Base-by-base conservation (phyloP, 1,140 invertebrate genomes). In the Microplitis mediator region DNA sequence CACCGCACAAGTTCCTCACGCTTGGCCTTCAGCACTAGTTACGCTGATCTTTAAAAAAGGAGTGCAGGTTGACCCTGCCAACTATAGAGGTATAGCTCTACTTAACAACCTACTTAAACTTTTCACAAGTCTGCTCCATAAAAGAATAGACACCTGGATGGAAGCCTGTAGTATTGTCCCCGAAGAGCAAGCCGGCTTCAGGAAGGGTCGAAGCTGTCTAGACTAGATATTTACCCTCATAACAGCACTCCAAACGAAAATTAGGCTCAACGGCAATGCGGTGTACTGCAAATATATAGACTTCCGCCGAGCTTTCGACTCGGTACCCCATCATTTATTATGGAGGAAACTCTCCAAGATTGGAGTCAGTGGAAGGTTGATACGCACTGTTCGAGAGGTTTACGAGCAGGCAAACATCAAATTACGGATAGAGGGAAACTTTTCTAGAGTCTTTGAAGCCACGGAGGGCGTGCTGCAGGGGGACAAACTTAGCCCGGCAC, bases 381-480 rank as follows among this genome's bases (percentile, higher is more conserved):
- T 75, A 5, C 34, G 61, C 1, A 39, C 58, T 14, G 35, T 58
- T 45, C 56, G 52, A 32, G 64, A 51, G 32, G 31, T 69, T 6
- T 75, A 75, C 34, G 62, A 64, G 4, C 32, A n/a, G 4, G 74
- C 74, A 1, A 60, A 50, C 5, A 32, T 72, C 34, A 6, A 45
- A 9, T 6, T 45, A 14, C 3, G 45, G 11, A 6, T 8, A 14
- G 64, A 8, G 9, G 8, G 36, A 39, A 39, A 0, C 6, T 5
- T 39, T 9, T 39, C 36, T 5, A 39, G 9, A 9, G 9, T 8
- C 6, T 39, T 39, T 39, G 36, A 39, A 8, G 36, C 51, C 6
- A 69, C 71, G 3, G 51, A 60, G n/a, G 74, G 77, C 1, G 64
- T 78, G 2, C 52, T 73, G 23, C 73, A 78, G 32, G 74, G 73